Evolutionary conservation across 2,113 vertebrate species (phyloP).

Genomic region (Trochalopteron elliotii): DNA sequence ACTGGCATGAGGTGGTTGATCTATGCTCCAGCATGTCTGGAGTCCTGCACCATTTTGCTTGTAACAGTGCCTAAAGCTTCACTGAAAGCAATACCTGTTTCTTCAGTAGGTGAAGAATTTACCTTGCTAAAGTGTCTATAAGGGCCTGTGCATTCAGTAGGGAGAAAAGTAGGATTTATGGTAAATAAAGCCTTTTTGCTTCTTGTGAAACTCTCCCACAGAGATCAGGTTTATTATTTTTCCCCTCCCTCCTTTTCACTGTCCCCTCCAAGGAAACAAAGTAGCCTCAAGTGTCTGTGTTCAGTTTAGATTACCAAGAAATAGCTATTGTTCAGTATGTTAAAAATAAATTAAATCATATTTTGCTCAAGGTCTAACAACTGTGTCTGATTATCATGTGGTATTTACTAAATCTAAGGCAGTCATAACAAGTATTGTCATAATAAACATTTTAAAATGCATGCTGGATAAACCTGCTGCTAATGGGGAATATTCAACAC

Average conservation of each 20-base stretch:
- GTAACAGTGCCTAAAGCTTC: background rate
- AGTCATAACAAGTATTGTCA: slow-evolving; percentile 44
- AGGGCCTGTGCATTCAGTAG: background rate
- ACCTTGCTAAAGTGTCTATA: background rate
- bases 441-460: slow-evolving; percentile 37
- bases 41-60: background rate
- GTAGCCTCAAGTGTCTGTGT: slow-evolving; percentile 15
- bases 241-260: background rate
- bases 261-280: slow-evolving; percentile 5
- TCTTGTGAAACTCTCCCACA: slow-evolving; percentile 24
- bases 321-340: slow-evolving; percentile 51
- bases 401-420: slow-evolving; percentile 54
- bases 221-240: background rate
- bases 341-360: slow-evolving; percentile 61
- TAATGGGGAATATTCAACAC: background rate
- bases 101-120: background rate
- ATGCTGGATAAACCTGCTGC: slow-evolving; percentile 28
- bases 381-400: slow-evolving; percentile 55
- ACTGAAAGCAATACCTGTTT: background rate
- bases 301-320: slow-evolving; percentile 51
- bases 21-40: background rate
- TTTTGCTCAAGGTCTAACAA: slow-evolving; percentile 63
- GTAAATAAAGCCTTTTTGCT: background rate
- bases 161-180: background rate
- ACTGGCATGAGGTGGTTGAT: background rate